Base-by-base conservation (phyloP, 1,140 invertebrate species). In the Melitaea cinxia region DNA sequence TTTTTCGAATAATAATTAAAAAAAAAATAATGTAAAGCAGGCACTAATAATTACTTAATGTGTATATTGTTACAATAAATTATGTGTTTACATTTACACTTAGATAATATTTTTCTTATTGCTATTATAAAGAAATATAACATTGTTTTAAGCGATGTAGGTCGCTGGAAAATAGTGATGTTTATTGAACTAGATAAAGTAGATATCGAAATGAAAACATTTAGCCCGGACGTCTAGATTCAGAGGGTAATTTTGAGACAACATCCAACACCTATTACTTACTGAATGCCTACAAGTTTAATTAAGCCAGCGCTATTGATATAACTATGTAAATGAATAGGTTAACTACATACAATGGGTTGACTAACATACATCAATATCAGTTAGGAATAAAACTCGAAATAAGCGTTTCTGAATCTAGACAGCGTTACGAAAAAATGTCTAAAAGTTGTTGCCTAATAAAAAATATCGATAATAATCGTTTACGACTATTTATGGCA, bases 31-130 rank as follows among this genome's bases (percentile, higher is more conserved):
- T 81, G 75, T 85, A 78, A 89, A 89, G 84, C 84, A 91, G 86
- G 86, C 88, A 91, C 88, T 89, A 91, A 86, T 78, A 74, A 80
- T 85, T 83, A 87, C 83, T 80, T 88, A 89, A 78, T 75, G 65
- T 84, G 77, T 87, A 88, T 83, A 85, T 82, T 73, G 68, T 85
- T 88, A 88, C 77, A 89, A 87, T 89, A 89, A 90, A 89, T 89
- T 88, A 90, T 88, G 80, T 88, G 72, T 78, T 83, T 85, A 86
- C 76, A 83, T 80, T 81, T 84, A 83, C 73, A 85, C 72, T 77
- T 80, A 88, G 70, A 77, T 75, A 77, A 73, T 68, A 70, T 83
- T 81, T 42, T 77, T 77, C 85, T 88, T 87, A 88, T 68, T 68
- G 72, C 85, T 90, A 89, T 74, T 68, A 64, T 77, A 83, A 76